These are phyloP conservation scores for Harpagifer antarcticus DNA, from an alignment of 2,797 vertebrate species.

Conservation along the genomic window DNA sequence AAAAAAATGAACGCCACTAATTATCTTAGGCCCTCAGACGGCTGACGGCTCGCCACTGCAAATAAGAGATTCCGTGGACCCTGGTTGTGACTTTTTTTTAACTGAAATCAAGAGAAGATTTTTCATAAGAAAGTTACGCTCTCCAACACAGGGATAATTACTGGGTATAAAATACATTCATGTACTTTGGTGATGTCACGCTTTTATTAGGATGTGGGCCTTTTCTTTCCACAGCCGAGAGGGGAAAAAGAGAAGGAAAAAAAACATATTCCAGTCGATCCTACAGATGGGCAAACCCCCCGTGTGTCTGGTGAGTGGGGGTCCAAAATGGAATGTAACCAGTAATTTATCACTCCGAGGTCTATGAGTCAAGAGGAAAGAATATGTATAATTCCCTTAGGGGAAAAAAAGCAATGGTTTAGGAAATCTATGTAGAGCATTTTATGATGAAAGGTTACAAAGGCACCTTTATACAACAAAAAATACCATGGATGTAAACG, in stretches of 20 bases:
- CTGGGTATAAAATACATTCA: constrained; percentile 67
- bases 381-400: constrained; percentile 32
- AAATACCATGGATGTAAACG: neutral
- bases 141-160: constrained; percentile 61
- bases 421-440: constrained; percentile 32
- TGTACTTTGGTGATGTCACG: constrained; percentile 75
- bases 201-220: constrained; percentile 70
- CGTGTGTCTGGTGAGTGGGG: constrained; percentile 66
- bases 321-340: constrained; percentile 67
- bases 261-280: constrained; percentile 63
- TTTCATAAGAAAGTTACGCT: constrained; percentile 39
- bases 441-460: constrained; percentile 24
- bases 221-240: constrained; percentile 65
- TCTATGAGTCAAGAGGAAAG: constrained; percentile 68
- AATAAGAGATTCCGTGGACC: neutral
- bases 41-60: neutral
- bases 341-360: constrained; percentile 73
- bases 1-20: too few species aligned
- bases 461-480: neutral
- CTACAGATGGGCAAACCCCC: constrained; percentile 71
- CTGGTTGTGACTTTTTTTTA: neutral
- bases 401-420: constrained; percentile 24
- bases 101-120: constrained; percentile 18
- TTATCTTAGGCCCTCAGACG: too few species aligned
- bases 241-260: constrained; percentile 1